Base-by-base conservation (phyloP, 2,113 vertebrate species). In the Saccopteryx bilineata region DNA sequence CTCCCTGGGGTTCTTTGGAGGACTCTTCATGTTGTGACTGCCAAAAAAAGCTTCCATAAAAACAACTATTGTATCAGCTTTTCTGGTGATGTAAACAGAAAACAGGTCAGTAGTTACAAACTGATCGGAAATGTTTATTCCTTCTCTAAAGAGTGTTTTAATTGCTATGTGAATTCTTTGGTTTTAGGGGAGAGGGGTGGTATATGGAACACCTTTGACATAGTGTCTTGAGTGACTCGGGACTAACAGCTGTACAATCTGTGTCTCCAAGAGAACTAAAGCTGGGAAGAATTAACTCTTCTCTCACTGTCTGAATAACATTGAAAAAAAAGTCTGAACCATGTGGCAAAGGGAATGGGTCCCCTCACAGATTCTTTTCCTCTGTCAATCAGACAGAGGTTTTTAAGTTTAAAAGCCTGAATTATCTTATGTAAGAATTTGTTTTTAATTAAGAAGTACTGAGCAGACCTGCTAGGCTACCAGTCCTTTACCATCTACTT, bases 371-470 rank as follows among this genome's bases (percentile, higher is more conserved):
- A 10, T 94, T 80, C 39, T 80, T 81, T 94, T 56, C 46, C 71
- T 87, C 12, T 93, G 26, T 33, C 50, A 71, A 14, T 87, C 39
- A 87, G 60, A 87, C 81, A 48, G 33, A 86, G 18, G 39, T 31
- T 94, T 86, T 88, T 93, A 85, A 83, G 60, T 88, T 54, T 94
- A 33, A 66, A 13, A 93, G 10, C 50, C 71, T 89, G 31, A 78
- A 91, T 31, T 92, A 39, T 24, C 17, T 85, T 15, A 71, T 9
- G 1, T 93, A 94, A 83, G 94, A 93, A 89, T 96, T 39, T 39
- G 39, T 74, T 95, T 96, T 97, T 79, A 90, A 74, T 98, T 97
- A 97, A 96, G 61, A 72, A 39, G 39, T 39, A 95, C 2, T 82
- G 79, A 86, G 65, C 56, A 86, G 4, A 39, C 21, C 11, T 85